Evolutionary conservation across 2,888 invertebrate genomes (phyloP), one percentile per base, ranked within the genome.

Genomic region (Nyleta sp.): DNA sequence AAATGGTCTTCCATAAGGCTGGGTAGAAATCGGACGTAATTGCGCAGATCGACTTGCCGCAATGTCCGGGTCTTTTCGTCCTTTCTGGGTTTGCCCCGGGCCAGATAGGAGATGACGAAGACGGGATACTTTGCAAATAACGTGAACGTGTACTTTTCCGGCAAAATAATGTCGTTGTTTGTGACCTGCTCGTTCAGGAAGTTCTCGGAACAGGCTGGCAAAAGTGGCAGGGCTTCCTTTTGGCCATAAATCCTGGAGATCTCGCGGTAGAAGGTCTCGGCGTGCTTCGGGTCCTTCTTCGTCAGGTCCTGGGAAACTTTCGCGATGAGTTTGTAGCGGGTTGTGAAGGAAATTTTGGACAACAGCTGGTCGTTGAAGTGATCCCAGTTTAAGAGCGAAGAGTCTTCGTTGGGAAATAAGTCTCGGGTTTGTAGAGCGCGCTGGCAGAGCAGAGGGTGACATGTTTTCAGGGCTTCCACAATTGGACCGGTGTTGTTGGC

Each of bases 361-460:
- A 89, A 83, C 0, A 91, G 17, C 17, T 85, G 48, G 0, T 71
- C 20, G 5, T 80, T 40, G 18, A 89, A 88, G 52, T 86, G 88
- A 0, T 82, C 46, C 0, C 80, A 75, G 35, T 83, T 84, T 1
- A 86, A 74, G 0, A 87, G 22, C 0, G 78, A 35, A 3, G 75
- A 62, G 53, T 85, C 74, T 0, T 70, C 80, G 0, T 84, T 85
- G 5, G 84, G 65, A 57, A 90, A 91, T 31, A 90, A 87, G 86
- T 87, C 87, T 0, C 60, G 72, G 0, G 84, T 84, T 2, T 81
- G 77, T 5, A 90, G 53, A 0, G 88, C 90, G 38, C 81, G 81
- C 7, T 82, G 80, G 2, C 87, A 79, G 0, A 90, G 33, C 2
- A 59, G 52, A 4, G 44, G 3, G 31, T 90, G 87, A 0, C 86